Evolutionary conservation across 1,140 invertebrate genomes (phyloP).

Genomic region (Microplitis mediator): DNA sequence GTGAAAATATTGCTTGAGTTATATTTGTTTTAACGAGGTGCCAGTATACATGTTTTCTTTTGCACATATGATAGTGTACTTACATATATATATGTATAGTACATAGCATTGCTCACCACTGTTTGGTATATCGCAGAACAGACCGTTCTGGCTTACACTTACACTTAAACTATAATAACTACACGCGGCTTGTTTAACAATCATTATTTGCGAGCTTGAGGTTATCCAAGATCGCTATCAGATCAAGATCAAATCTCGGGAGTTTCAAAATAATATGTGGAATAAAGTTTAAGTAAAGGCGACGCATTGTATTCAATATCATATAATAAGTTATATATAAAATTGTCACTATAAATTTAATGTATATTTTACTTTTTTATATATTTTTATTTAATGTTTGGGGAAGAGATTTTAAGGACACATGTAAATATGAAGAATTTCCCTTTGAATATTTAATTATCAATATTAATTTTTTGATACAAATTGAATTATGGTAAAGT

Average conservation of each 20-base stretch:
- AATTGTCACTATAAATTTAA: slow-evolving; percentile 33
- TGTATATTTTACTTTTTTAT: neutral
- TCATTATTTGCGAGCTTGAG: slow-evolving; percentile 54
- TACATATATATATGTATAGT: slow-evolving; percentile 7
- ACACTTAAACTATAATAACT: neutral
- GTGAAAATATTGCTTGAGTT: slow-evolving; percentile 3
- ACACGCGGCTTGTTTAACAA: slow-evolving; percentile 51
- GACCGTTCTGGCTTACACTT: no score
- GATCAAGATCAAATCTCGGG: slow-evolving; percentile 49
- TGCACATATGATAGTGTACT: slow-evolving; percentile 21
- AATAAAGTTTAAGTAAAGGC: slow-evolving; percentile 5
- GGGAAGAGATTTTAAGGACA: no score
- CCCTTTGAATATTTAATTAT: no score
- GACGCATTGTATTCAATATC: slow-evolving; percentile 40
- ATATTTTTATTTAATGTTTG: no score
- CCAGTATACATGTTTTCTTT: slow-evolving; percentile 40
- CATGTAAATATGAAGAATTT: neutral
- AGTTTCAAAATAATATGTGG: neutral
- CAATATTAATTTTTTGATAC: no score
- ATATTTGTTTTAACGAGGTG: slow-evolving; percentile 46
- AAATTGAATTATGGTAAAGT: no score
- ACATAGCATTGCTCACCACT: slow-evolving; percentile 43
- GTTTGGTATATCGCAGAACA: slow-evolving; percentile 21
- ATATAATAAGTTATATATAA: slow-evolving; percentile 7
- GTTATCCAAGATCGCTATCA: slow-evolving; percentile 46